A percentile compares a stretch with the other conserved stretches of the same genome.
phyloP scores from a whole-genome alignment of 2,888 invertebrate species.

The Nephrotoma flavescens region DNA sequence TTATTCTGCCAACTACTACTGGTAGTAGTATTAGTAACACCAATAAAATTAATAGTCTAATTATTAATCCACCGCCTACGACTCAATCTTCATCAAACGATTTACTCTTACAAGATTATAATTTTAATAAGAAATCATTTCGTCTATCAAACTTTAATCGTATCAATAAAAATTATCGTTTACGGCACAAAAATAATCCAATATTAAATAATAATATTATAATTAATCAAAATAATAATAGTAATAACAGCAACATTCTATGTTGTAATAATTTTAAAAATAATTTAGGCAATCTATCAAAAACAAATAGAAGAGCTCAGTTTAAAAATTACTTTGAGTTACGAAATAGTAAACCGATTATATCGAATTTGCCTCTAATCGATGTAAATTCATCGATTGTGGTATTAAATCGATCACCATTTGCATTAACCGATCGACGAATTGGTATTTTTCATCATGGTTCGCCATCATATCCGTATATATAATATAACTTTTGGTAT shows the following conservation, averaged over 20 bases:
- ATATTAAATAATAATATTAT: neutral
- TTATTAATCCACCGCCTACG: neutral
- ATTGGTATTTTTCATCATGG: constrained; percentile 12
- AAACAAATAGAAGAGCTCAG: neutral
- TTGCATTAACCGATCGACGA: constrained; percentile 9
- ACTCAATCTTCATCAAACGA: neutral
- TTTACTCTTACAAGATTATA: neutral
- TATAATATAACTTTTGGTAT: neutral
- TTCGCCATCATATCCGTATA: constrained; percentile 10
- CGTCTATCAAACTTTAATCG: neutral
- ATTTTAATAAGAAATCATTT: neutral
- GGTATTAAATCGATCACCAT: constrained; percentile 10
- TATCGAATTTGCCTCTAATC: constrained; percentile 11
- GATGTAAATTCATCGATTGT: constrained; percentile 9
- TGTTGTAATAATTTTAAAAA: neutral
- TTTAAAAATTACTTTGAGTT: neutral
- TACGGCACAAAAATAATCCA: neutral
- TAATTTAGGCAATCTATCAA: neutral
- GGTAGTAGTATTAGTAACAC: neutral
- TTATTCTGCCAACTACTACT: neutral
- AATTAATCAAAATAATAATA: neutral
- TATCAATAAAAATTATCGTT: neutral
- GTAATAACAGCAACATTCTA: neutral
- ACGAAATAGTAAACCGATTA: constrained; percentile 5
- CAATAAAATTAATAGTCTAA: neutral